Evolutionary conservation across 2,888 invertebrate genomes (phyloP), one percentile per base, ranked within the genome.

Genomic region (Trilocha varians): DNA sequence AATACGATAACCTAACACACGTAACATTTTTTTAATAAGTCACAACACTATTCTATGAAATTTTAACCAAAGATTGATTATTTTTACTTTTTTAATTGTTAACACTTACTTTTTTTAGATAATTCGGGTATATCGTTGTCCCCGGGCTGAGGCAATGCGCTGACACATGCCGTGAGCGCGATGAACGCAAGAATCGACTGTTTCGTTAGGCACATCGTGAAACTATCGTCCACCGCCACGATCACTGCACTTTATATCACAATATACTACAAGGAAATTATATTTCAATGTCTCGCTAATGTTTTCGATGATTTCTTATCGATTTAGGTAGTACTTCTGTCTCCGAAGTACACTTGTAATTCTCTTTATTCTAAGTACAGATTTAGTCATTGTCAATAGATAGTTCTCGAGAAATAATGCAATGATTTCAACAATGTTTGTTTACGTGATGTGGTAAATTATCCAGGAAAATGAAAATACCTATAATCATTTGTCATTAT

Each of bases 211-310:
- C 47, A 54, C 62, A 64, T 70, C 50, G 61, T 56, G 47, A 42
- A 49, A 53, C 53, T 58, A 48, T 39, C 44, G 38, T 44, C 49
- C 41, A 39, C 44, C 32, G 36, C 38, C 53, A 46, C 52, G 44
- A 45, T 44, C 50, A 48, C 40, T 44, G 37, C 53, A 49, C 53
- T 62, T 59, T 68, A 66, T 67, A 63, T 55, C 42, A 52, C 56
- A 49, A 40, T 25, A 50, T 41, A 53, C 50, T 25, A 35, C 34
- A 34, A 35, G 34, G 18, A 42, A 13, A 11, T 32, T 38, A 16
- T 38, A 32, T 13, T 38, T 33, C 32, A 32, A 11, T 38, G 15
- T 32, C 33, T 15, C 16, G 38, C 16, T 39, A 13, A 42, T 42
- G 34, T 38, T 34, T 34, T 38, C 25, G 34, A 33, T 25, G 38